A percentile compares a stretch with the other conserved stretches of the same genome.
phyloP scores from a whole-genome alignment of 2,113 vertebrate genomes.

The Sciurus niger region DNA sequence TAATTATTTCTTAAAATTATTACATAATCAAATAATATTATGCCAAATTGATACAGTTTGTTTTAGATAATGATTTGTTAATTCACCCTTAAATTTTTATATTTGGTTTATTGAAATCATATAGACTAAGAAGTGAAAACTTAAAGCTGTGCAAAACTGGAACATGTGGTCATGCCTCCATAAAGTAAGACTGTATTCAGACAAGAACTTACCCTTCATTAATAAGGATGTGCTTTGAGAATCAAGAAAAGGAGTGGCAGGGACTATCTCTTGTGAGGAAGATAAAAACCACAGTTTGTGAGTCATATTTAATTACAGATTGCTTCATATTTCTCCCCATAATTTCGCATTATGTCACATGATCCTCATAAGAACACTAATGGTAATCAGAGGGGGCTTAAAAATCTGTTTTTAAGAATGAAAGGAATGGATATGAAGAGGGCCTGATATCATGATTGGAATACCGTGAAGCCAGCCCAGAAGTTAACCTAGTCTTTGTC shows the following conservation, averaged over 20 bases:
- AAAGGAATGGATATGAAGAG: background rate
- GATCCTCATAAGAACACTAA: background rate
- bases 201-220: conserved; percentile 12
- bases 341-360: background rate
- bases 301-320: background rate
- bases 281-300: background rate
- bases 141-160: background rate
- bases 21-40: conserved; percentile 23
- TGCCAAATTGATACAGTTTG: background rate
- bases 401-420: conserved; percentile 54
- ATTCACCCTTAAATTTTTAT: background rate
- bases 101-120: conserved; percentile 1
- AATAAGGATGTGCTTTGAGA: background rate
- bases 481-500: background rate
- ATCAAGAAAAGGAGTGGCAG: background rate
- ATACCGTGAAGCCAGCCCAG: background rate
- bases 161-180: background rate
- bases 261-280: background rate
- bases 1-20: conserved; percentile 27
- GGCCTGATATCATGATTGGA: background rate
- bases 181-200: background rate
- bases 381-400: background rate
- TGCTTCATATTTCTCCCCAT: conserved; percentile 1
- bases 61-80: conserved; percentile 29
- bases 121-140: conserved; percentile 35